Evolutionary conservation across 2,888 invertebrate genomes (phyloP).

Genomic region (Teleiodes luculella): DNA sequence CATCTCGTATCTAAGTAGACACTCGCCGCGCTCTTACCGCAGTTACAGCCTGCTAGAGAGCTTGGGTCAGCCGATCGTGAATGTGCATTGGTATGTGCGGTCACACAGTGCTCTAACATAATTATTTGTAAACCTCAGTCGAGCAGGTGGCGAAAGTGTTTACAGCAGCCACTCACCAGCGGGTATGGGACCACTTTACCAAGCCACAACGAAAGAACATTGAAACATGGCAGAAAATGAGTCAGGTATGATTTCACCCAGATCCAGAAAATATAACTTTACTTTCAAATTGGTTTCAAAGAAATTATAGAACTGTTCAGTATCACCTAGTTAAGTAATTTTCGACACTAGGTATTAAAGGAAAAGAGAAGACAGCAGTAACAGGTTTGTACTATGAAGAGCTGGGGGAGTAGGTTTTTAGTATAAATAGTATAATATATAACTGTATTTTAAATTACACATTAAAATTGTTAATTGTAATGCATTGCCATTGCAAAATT

Average conservation of each 20-base stretch:
- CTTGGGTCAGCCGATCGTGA: constrained; percentile 51
- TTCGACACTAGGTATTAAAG: background rate
- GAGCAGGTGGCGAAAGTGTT: constrained; percentile 99
- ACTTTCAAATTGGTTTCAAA: background rate
- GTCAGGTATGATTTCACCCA: constrained; percentile 81
- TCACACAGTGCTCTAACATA: constrained; percentile 57
- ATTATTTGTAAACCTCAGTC: constrained; percentile 85
- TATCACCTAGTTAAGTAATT: too few relatives aligned
- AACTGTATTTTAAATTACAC: too few relatives aligned
- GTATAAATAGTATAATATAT: too few relatives aligned
- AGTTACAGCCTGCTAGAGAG: constrained; percentile 21
- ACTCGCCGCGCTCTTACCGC: constrained; percentile 1
- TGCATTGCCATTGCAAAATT: too few relatives aligned
- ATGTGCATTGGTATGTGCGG: constrained; percentile 63
- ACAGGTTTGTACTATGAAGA: constrained; percentile 19
- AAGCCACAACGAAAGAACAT: constrained; percentile 99
- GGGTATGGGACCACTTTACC: constrained; percentile 99
- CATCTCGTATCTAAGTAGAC: constrained; percentile 37
- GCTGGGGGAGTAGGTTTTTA: too few relatives aligned
- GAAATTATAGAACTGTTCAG: too few relatives aligned
- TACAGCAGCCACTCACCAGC: constrained; percentile 96
- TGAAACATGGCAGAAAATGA: constrained; percentile 98
- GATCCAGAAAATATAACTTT: background rate
- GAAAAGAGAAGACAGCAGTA: constrained; percentile 30
- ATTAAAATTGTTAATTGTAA: too few relatives aligned